Evolutionary conservation across 2,888 invertebrate genomes (phyloP).

Genomic region (Idaea biselata): DNA sequence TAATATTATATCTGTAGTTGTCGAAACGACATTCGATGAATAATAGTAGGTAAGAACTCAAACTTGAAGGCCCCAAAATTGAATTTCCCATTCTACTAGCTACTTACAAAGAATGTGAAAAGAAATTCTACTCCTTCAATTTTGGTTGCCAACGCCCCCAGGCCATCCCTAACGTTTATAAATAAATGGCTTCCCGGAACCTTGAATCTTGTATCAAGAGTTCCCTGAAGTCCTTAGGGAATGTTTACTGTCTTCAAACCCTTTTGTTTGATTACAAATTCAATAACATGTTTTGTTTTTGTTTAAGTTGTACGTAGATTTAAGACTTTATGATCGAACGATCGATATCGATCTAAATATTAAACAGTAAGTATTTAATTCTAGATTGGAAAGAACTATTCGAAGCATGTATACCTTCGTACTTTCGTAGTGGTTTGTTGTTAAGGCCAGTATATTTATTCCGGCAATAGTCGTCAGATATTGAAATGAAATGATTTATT

Average conservation of each 20-base stretch:
- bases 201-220: neutral
- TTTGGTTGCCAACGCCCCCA: neutral
- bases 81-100: neutral
- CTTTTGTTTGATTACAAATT: slow-evolving; percentile 1
- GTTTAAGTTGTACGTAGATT: neutral
- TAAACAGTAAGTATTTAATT: too few relatives aligned
- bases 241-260: slow-evolving; percentile 1
- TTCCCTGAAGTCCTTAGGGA: neutral
- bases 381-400: too few relatives aligned
- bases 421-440: too few relatives aligned
- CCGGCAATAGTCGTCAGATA: too few relatives aligned
- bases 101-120: neutral
- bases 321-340: neutral
- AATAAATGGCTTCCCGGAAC: neutral
- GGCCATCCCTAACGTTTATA: neutral
- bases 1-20: too few relatives aligned
- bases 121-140: neutral
- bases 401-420: too few relatives aligned
- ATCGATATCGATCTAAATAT: too few relatives aligned
- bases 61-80: neutral
- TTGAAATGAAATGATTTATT: too few relatives aligned
- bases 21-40: too few relatives aligned
- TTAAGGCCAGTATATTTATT: too few relatives aligned
- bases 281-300: slow-evolving; percentile 13
- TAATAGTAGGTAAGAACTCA: too few relatives aligned